phyloP scores from a whole-genome alignment of 1,140 invertebrate genomes.

The Eumeta japonica region DNA sequence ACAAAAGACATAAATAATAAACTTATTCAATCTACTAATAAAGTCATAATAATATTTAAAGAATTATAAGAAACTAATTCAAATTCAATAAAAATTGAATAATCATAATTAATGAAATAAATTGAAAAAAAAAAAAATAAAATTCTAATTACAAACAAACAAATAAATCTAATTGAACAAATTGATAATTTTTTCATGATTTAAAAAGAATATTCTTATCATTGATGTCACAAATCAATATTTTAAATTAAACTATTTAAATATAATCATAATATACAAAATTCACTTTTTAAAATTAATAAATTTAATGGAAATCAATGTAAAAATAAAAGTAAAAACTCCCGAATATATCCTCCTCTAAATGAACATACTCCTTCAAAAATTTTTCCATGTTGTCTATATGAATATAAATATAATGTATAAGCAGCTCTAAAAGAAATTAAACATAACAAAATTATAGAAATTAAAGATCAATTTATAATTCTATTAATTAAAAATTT shows the following conservation, averaged over 20 bases:
- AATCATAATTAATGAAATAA: slow-evolving; percentile 49
- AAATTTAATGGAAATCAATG: slow-evolving; percentile 64
- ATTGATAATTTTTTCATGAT: slow-evolving; percentile 37
- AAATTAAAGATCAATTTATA: slow-evolving; percentile 44
- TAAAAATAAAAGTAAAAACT: slow-evolving; percentile 61
- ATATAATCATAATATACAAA: slow-evolving; percentile 54
- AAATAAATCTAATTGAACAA: slow-evolving; percentile 36
- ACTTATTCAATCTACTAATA: slow-evolving; percentile 63
- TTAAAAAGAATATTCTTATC: slow-evolving; percentile 48
- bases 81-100: slow-evolving; percentile 53
- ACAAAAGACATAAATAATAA: slow-evolving; percentile 61
- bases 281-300: slow-evolving; percentile 57
- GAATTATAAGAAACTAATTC: slow-evolving; percentile 53
- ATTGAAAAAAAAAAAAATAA: slow-evolving; percentile 28
- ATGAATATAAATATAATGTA: slow-evolving; percentile 58
- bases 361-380: slow-evolving; percentile 42
- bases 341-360: slow-evolving; percentile 39
- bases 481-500: slow-evolving; percentile 61
- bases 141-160: slow-evolving; percentile 34
- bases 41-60: slow-evolving; percentile 45
- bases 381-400: slow-evolving; percentile 58
- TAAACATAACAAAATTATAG: slow-evolving; percentile 53
- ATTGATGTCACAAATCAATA: slow-evolving; percentile 63
- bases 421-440: slow-evolving; percentile 47
- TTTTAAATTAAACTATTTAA: slow-evolving; percentile 64